phyloP scores from a whole-genome alignment of 2,888 invertebrate species.

The Monoplex corrugatus region DNA sequence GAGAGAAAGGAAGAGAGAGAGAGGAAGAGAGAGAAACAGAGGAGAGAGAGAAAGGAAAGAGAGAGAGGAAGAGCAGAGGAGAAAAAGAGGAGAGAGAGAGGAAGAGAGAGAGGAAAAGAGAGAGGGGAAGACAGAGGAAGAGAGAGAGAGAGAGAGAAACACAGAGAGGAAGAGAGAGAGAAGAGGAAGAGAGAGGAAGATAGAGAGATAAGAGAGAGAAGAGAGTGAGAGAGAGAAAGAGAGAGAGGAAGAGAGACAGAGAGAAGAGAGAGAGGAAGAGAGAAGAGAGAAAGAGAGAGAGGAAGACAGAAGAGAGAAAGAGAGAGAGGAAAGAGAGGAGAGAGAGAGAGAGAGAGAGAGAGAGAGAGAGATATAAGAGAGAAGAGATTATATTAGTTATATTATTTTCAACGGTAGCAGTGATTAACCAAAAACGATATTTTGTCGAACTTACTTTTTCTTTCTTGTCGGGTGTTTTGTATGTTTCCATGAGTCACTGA shows the following conservation, averaged over 20 bases:
- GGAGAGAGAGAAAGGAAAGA: background rate
- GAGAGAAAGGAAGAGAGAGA: constrained; percentile 15
- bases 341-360: background rate
- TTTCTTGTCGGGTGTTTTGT: too few relatives aligned
- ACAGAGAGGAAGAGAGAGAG: background rate
- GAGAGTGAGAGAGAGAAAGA: constrained; percentile 38
- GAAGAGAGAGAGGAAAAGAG: background rate
- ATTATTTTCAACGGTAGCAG: background rate
- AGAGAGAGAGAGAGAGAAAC: constrained; percentile 35
- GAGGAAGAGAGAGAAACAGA: background rate
- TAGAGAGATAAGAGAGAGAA: background rate
- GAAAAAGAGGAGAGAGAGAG: background rate
- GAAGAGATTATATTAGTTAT: background rate
- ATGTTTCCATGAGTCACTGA: too few relatives aligned
- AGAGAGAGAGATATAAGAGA: background rate
- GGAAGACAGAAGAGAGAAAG: background rate
- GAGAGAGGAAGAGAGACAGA: constrained; percentile 11
- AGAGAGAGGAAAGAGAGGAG: background rate
- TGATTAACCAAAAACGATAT: background rate
- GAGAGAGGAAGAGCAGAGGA: background rate
- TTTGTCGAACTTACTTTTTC: background rate
- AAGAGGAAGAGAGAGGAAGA: background rate
- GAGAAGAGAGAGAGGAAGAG: background rate
- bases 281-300: background rate
- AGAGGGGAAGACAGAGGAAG: background rate